Evolutionary conservation across 2,113 vertebrate genomes (phyloP), one percentile per base, ranked within the genome.

Genomic region (Psettodes erumei): DNA sequence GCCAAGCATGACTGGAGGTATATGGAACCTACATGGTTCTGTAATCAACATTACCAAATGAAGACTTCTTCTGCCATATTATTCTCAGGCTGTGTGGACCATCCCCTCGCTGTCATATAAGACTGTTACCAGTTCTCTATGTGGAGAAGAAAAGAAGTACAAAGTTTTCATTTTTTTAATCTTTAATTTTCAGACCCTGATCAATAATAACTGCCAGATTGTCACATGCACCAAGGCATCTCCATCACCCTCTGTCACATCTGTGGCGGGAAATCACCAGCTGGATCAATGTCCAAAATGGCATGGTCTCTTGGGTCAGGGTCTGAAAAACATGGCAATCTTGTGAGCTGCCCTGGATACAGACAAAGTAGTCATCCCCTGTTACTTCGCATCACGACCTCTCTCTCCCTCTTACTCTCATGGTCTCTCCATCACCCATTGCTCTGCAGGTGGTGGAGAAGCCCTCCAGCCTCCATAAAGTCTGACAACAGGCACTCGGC

Each of bases 281-380:
- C 51, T 79, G 75, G 70, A 58, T 78, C 64, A 74, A 48, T 62
- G 23, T 71, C 32, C 32, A 45, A 42, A 77, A 51, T 56, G 40
- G 35, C 19, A 4, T 23, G 27, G 13, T 53, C 66, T 59, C 66
- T 13, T 53, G 43, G 32, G 62, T 61, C 42, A 50, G 37, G 64
- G 13, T 51, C 58, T 53, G 30, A 59, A 77, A 74, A 74, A n/a
- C 6, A 48, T 43, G 1, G 19, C 28, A 21, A 30, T 47, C 38
- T 70, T 70, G 40, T 50, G 35, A 71, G 61, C 67, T 83, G 64
- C 28, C 32, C 42, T 77, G 59, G 65, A 61, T 40, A 8, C 21
- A 66, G 19, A 21, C 42, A 47, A 43, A 74, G n/a, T 25, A 33
- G 18, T 23, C 5, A 1, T 18, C 18, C 21, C 51, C 45, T 28